Conservation (phyloP, 2,888 invertebrate species). For the Diarsia brunnea region DNA sequence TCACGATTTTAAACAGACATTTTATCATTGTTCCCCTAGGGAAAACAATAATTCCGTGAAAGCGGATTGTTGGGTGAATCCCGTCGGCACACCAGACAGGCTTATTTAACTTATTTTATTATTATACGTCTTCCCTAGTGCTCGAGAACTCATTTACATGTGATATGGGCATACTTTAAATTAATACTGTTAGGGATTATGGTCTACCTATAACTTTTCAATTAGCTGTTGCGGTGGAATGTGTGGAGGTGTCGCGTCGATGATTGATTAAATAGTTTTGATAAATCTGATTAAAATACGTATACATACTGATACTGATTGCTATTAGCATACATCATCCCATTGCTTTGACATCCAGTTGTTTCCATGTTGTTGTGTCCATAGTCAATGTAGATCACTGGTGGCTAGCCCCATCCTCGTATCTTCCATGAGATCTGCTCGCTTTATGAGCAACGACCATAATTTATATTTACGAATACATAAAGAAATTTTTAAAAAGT, state of each 20-base stretch:
- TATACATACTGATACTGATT: too few relatives aligned
- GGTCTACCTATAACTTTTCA: slow-evolving; percentile 23
- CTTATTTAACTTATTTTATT: slow-evolving; percentile 59
- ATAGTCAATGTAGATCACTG: too few relatives aligned
- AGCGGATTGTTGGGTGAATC: slow-evolving; percentile 60
- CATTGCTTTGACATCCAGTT: too few relatives aligned
- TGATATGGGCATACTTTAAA: slow-evolving; percentile 49
- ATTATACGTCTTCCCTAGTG: slow-evolving; percentile 41
- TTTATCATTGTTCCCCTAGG: slow-evolving; percentile 53
- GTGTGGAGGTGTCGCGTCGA: not conserved
- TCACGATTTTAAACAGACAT: slow-evolving; percentile 27
- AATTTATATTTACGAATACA: too few relatives aligned
- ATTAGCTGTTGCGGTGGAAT: slow-evolving; percentile 18
- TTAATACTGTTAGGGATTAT: slow-evolving; percentile 39
- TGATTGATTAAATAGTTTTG: slow-evolving; percentile 6
- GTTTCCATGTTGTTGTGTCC: too few relatives aligned
- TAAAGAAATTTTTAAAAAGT: too few relatives aligned
- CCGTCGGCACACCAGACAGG: slow-evolving; percentile 37
- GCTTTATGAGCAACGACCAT: too few relatives aligned
- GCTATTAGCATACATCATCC: too few relatives aligned
- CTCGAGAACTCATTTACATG: slow-evolving; percentile 57
- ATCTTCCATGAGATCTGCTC: too few relatives aligned
- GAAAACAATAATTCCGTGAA: slow-evolving; percentile 61
- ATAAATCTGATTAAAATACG: slow-evolving; percentile 19
- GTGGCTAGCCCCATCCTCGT: too few relatives aligned